Base-by-base conservation (phyloP, 2,888 invertebrate species). In the Nemotelus nigrinus region DNA sequence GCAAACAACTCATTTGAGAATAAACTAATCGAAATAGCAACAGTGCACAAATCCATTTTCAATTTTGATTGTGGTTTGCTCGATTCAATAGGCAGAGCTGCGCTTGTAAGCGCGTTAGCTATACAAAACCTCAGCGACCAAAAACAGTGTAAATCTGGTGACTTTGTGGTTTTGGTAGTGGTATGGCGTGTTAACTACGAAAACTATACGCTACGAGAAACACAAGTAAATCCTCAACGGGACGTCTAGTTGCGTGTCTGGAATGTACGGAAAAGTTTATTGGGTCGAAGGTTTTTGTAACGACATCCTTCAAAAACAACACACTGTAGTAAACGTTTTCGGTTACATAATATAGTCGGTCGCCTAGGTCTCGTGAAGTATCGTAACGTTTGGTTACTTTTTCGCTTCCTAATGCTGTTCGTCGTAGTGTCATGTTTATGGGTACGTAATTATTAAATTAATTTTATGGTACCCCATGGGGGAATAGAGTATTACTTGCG, bases 31-130 rank as follows among this genome's bases (percentile, higher is more conserved):
- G 25, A 25, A 25, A 25, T 1, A 25, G 25, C 25, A 25, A 25
- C 25, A 25, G 25, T 1, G 25, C 25, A 25, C 1, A 25, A 25
- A 25, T 25, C 47, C 47, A 65, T 47, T 47, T 65, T 47, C 65
- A 65, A 47, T 65, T 65, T 65, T 65, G 65, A 65, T 65, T 65
- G 65, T 47, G 65, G 65, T 65, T n/a, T 44, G 65, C 45, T 47
- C 65, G 44, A 2, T 65, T 47, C 65, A 45, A 65, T 65, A 65
- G 25, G 45, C n/a, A 41, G 65, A 10, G 47, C 25, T 65, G 3
- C n/a, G 8, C 3, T 5, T 65, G 65, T 47, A 65, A 65, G 25
- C 2, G 45, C 47, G 45, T 44, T 45, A 25, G 45, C 65, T 47
- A 2, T 43, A 25, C 10, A 53, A 53, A 53, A 10, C 53, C 10